Evolutionary conservation across 1,140 invertebrate genomes (phyloP).

Genomic region (Drosophila pectinifera): DNA sequence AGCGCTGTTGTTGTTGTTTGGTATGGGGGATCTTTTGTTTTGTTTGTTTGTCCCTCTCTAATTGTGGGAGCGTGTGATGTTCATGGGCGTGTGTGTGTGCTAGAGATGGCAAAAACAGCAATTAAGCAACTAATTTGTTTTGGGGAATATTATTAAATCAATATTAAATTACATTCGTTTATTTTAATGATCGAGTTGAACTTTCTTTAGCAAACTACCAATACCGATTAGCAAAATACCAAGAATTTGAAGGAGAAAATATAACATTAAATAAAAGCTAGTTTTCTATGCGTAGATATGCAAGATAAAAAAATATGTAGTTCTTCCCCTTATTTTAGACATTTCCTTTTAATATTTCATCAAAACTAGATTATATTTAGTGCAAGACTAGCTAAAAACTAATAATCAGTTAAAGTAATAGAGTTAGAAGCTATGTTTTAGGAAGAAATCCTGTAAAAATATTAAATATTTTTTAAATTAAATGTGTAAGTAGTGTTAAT

Average conservation of each 20-base stretch:
- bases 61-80: constrained; percentile 35
- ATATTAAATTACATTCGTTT: constrained; percentile 19
- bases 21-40: constrained; percentile 66
- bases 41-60: constrained; percentile 46
- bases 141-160: constrained; percentile 29
- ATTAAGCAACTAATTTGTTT: neutral
- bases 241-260: neutral
- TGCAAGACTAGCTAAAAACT: too few species aligned
- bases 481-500: too few species aligned
- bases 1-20: constrained; percentile 6
- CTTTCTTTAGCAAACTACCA: neutral
- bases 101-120: constrained; percentile 23
- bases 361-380: too few species aligned
- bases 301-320: too few species aligned
- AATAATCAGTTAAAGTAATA: too few species aligned
- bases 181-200: neutral
- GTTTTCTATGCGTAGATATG: too few species aligned
- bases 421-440: too few species aligned
- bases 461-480: too few species aligned
- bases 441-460: too few species aligned
- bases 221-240: neutral
- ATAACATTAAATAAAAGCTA: too few species aligned
- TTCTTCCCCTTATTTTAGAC: too few species aligned
- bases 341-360: too few species aligned
- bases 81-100: constrained; percentile 9